Base-by-base conservation (phyloP, 2,888 invertebrate species). In the Trichogramma dendrolimi region DNA sequence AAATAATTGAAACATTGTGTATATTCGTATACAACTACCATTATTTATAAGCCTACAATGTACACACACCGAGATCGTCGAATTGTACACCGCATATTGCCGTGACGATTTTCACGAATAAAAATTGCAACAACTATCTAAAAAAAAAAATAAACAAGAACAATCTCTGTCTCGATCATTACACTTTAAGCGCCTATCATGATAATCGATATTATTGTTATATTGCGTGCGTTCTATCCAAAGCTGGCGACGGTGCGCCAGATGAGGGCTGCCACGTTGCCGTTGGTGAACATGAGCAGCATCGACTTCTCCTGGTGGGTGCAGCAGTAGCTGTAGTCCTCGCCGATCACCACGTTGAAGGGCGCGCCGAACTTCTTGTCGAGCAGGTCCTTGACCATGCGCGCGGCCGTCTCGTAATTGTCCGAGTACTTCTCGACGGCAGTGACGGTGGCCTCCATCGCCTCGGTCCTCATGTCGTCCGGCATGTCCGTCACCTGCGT, bases 281-380 rank as follows among this genome's bases (percentile, higher is more conserved):
- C 96, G 63, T 90, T 95, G 75, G 94, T 94, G 81, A 89, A 95
- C 84, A 95, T 85, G 79, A 94, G 92, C 66, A 94, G 83, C 65
- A 94, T 85, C 70, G 90, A 90, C 76, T 91, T 91, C 63, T 91
- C 89, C 81, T 96, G 94, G 78, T 94, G 93, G 2, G 94, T 92
- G 64, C 96, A 86, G 79, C 94, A 94, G 80, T 94, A 94, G 52
- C 95, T 96, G 81, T 89, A 96, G 63, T 92, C 94, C 83, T 97
- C 96, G 5, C 97, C 97, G 4, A 97, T 91, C 0, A 96, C 90
- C 87, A 96, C 96, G 61, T 93, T 89, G 64, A 76, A 79, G 0
- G 76, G 72, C 0, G 93, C 89, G 4, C 96, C 96, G 79, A 94
- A 96, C 78, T 94, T 94, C 80, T 94, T 95, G 80, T 97, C 97